A percentile compares a stretch with the other conserved stretches of the same genome.
These are phyloP conservation scores for Eulemur rubriventer DNA, from an alignment of 2,797 vertebrate genomes.

Conservation along the genomic window DNA sequence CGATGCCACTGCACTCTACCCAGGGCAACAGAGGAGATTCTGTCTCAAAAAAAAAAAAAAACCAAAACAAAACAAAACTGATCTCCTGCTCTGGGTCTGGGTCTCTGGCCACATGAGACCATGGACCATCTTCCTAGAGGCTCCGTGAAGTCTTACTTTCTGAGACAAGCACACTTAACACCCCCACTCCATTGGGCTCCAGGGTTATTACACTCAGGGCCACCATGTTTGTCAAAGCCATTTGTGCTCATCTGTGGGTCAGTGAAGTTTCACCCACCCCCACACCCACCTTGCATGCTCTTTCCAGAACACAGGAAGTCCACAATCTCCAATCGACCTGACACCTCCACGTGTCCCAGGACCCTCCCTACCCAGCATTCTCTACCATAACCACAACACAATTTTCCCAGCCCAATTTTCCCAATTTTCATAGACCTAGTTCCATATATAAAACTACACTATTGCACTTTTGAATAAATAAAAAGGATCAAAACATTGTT, in stretches of 20 bases:
- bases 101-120: background rate
- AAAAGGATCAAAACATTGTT: background rate
- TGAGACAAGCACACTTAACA: background rate
- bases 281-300: background rate
- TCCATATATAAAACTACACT: fast-evolving
- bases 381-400: fast-evolving
- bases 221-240: background rate
- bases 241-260: background rate
- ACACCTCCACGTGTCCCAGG: fast-evolving
- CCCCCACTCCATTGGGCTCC: background rate
- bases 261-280: background rate
- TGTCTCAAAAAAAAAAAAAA: too few relatives aligned
- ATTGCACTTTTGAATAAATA: background rate
- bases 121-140: fast-evolving
- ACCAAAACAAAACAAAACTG: background rate
- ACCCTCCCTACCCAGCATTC: fast-evolving
- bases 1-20: too few relatives aligned
- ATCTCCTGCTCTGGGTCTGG: background rate
- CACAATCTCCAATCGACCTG: fast-evolving
- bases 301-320: background rate
- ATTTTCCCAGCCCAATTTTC: background rate
- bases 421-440: fast-evolving
- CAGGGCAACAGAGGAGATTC: too few relatives aligned
- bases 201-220: background rate
- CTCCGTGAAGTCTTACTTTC: too few relatives aligned